Evolutionary conservation across 64 coral and sea anemone species (phyloP), one percentile per base, ranked within the genome.

Genomic region (Catalaphyllia jardinei): DNA sequence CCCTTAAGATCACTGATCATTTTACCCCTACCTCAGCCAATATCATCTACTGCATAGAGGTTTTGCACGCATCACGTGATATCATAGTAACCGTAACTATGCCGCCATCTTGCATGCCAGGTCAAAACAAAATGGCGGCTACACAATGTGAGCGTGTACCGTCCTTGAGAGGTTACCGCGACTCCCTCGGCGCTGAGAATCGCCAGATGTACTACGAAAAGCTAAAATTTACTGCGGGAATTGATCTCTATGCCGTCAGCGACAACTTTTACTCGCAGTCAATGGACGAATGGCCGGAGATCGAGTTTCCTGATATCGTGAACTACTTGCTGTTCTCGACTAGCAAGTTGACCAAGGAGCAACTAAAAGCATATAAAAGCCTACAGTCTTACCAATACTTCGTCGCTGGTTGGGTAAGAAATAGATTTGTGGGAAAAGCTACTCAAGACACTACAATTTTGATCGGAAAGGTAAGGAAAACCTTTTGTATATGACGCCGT

Each of bases 231-330:
- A 71, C 42, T 16, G 72, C 38, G 31, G 86, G 78, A 77, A 84
- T 89, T 22, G 87, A 89, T 89, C 92, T 87, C 63, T 91, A 95
- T 25, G 31, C 18, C 8, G 31, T 94, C 0, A 91, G 79, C 51
- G 74, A 42, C 35, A 91, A 82, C 25, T 87, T 90, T 84, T 94
- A 52, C 20, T 59, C 67, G 11, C 22, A 87, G 29, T 90, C 81
- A 24, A 90, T 86, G 88, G 52, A 87, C 31, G 31, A 39, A 62
- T 94, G 80, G 80, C 81, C 88, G 39, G 74, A 86, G 46, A 76
- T 94, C 52, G 75, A 94, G 80, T 94, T 90, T 62, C 88, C 93
- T 6, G 82, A 94, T 31, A 90, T 90, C 22, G 88, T 93, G 42
- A 88, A 77, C n/a, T 88, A 82, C 67, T 88, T 93, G n/a, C 31